Evolutionary conservation across 2,797 vertebrate species (phyloP).

Genomic region (Thalassophryne amazonica): DNA sequence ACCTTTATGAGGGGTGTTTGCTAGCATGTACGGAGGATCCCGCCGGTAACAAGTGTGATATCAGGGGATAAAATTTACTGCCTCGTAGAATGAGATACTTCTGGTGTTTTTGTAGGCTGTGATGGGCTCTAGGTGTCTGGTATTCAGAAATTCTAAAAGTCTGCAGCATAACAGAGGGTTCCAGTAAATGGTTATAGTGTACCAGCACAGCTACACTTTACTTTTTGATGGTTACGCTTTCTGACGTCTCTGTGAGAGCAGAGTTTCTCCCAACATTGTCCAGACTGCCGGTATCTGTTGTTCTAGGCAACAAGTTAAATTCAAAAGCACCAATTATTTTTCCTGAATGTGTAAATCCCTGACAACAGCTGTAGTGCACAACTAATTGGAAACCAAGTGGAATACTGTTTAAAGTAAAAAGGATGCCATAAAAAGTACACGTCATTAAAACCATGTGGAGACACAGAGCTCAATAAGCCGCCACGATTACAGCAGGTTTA

Average conservation of each 20-base stretch:
- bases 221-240: too few relatives aligned
- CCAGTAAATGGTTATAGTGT: too few relatives aligned
- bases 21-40: constrained; percentile 46
- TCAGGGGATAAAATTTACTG: constrained; percentile 46
- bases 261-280: too few relatives aligned
- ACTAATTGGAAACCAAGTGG: constrained; percentile 26
- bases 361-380: constrained; percentile 42
- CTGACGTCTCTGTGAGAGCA: too few relatives aligned
- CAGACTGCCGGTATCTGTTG: too few relatives aligned
- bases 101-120: constrained; percentile 31
- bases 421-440: constrained; percentile 20
- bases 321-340: too few relatives aligned
- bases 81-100: constrained; percentile 35
- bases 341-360: too few relatives aligned
- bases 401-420: constrained; percentile 35
- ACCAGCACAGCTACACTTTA: too few relatives aligned
- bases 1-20: constrained; percentile 59
- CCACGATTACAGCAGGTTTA: constrained; percentile 11
- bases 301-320: too few relatives aligned
- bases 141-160: constrained; percentile 29
- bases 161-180: constrained; percentile 48
- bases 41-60: constrained; percentile 44
- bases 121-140: constrained; percentile 17
- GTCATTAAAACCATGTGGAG: constrained; percentile 5
- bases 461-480: constrained; percentile 2